Base-by-base conservation (phyloP, 1,140 invertebrate genomes). In the Cyclina sinensis region DNA sequence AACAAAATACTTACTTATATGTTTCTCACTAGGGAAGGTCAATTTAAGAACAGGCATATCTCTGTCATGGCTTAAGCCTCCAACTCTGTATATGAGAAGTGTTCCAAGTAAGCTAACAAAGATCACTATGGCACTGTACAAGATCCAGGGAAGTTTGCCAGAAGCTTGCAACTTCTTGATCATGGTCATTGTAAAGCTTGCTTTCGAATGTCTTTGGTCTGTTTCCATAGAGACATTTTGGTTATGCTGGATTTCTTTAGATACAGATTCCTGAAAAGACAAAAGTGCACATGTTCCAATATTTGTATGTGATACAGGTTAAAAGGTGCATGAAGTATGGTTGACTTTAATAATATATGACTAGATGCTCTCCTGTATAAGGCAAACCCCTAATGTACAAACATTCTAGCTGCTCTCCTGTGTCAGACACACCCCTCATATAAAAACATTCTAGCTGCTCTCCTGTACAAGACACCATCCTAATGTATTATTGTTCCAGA, bases 1-100 rank as follows among this genome's bases (percentile, higher is more conserved):
- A n/a, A n/a, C n/a, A n/a, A n/a, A 70, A 7, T 7, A 65, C 65
- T 70, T 70, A 70, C 65, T 70, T 70, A 70, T 70, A 37, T 70
- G 65, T 16, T 70, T 70, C 9, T 70, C 65, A 21, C 65, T 21
- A 12, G 65, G 65, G 37, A 70, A 70, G 7, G 65, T 70, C 35
- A 70, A 37, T 32, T 70, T 70, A 14, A 70, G 65, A 37, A 70
- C 35, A 30, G 65, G 65, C 14, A 70, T 7, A 30, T 65, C 62
- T 9, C n/a, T 62, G 3, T 12, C 24, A n/a, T 27, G 16, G 16
- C 27, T n/a, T 37, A 30, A 11, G 7, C 35, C 27, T 70, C 32
- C 21, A 16, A 32, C 3, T 1, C 12, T 32, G 27, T 4, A 62
- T 43, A 14, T 43, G 5, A 43, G 43, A 57, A 27, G 24, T 16